phyloP scores from a whole-genome alignment of 37 sponge, comb jelly and placozoan genomes.

The Hormiphora californensis region DNA sequence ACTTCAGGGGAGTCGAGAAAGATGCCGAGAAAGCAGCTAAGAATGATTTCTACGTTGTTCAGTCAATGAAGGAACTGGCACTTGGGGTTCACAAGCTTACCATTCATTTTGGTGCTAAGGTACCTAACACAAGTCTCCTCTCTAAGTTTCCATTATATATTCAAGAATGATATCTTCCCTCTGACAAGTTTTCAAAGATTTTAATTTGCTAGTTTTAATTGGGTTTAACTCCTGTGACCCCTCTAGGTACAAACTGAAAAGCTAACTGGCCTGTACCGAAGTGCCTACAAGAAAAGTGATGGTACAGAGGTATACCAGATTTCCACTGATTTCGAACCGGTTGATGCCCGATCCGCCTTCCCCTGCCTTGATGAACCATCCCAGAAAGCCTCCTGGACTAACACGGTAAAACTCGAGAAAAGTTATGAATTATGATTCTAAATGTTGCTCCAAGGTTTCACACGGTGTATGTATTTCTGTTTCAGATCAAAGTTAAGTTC shows the following conservation, averaged over 20 bases:
- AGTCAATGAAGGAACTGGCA: not conserved
- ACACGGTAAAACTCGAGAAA: constrained; percentile 61
- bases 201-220: not conserved
- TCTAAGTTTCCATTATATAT: not conserved
- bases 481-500: constrained; percentile 28
- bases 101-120: constrained; percentile 3
- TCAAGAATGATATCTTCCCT: not conserved
- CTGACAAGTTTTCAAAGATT: not conserved
- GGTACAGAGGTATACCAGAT: constrained; percentile 55
- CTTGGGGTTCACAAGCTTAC: not conserved
- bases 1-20: no score
- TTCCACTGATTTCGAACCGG: constrained; percentile 94
- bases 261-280: constrained; percentile 29
- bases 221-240: not conserved
- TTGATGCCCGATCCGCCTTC: constrained; percentile 88
- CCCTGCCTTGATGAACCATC: constrained; percentile 98
- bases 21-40: not conserved
- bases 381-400: constrained; percentile 83
- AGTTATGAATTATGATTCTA: no score
- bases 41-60: constrained; percentile 36
- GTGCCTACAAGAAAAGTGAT: not conserved
- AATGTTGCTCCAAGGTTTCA: not conserved
- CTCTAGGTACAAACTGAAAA: not conserved
- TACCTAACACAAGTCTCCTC: not conserved
- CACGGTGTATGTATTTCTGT: not conserved